These are phyloP conservation scores for Pogonomyrmex californicus DNA, from an alignment of 1,140 invertebrate genomes.

Conservation along the genomic window DNA sequence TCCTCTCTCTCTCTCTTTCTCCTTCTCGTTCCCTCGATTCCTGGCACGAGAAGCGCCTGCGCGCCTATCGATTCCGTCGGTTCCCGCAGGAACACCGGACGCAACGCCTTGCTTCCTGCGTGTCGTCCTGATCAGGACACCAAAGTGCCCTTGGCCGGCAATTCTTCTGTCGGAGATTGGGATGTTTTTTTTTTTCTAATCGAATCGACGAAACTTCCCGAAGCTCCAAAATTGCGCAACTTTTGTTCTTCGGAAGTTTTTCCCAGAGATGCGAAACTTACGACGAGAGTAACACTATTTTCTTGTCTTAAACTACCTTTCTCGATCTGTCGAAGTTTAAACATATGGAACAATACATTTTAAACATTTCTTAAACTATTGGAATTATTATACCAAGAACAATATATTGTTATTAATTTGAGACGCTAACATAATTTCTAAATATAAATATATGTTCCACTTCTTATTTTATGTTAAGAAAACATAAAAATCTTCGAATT, in stretches of 20 bases:
- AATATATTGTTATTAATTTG: constrained; percentile 10
- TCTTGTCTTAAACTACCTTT: too few species aligned
- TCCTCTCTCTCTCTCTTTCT: constrained; percentile 45
- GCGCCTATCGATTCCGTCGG: constrained; percentile 85
- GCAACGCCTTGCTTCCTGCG: constrained; percentile 62
- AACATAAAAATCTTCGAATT: not conserved
- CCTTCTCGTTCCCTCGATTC: constrained; percentile 47
- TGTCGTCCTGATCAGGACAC: constrained; percentile 9
- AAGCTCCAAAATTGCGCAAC: not conserved
- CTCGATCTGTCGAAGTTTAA: not conserved
- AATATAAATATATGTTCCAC: not conserved
- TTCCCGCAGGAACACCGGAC: constrained; percentile 80
- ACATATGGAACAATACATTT: not conserved
- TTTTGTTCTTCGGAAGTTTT: not conserved
- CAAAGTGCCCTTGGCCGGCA: constrained; percentile 29
- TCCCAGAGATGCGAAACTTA: not conserved
- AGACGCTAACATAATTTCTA: not conserved
- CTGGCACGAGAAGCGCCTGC: constrained; percentile 80
- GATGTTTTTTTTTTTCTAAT: constrained; percentile 5
- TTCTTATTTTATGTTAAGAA: not conserved
- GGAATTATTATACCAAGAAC: not conserved
- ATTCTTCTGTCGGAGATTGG: not conserved
- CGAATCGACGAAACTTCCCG: not conserved
- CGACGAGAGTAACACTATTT: not conserved
- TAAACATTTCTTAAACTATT: not conserved